A percentile compares a stretch with the other conserved stretches of the same genome.
Conservation (phyloP, 1,140 invertebrate species). For the Drosophila lacteicornis region DNA sequence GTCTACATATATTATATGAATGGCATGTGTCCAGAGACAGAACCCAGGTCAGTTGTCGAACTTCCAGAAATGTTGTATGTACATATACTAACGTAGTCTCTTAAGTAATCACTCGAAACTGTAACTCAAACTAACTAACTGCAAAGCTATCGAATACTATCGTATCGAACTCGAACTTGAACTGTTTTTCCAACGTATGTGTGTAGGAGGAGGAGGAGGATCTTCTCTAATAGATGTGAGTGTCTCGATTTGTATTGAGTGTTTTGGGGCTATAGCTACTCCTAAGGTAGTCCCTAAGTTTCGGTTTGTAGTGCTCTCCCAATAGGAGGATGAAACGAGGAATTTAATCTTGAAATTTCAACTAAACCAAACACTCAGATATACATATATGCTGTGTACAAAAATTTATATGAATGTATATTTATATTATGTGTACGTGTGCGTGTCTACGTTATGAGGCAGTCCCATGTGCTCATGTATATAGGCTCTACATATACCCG, state of each 20-base stretch:
- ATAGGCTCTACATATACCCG: slow-evolving; percentile 41
- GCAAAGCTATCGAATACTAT: slow-evolving; percentile 65
- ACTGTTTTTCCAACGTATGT: slow-evolving; percentile 55
- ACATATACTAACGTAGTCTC: slow-evolving; percentile 49
- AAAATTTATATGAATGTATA: slow-evolving; percentile 75
- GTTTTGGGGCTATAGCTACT: slow-evolving; percentile 44
- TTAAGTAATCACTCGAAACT: slow-evolving; percentile 59
- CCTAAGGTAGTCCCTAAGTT: slow-evolving; percentile 49
- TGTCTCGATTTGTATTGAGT: slow-evolving; percentile 29
- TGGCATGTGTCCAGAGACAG: slow-evolving; percentile 65
- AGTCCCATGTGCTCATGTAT: slow-evolving; percentile 48
- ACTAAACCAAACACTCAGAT: slow-evolving; percentile 56
- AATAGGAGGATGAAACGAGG: slow-evolving; percentile 44
- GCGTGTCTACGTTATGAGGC: slow-evolving; percentile 34
- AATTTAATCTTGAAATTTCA: slow-evolving; percentile 66
- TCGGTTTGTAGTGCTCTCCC: slow-evolving; percentile 20
- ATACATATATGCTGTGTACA: slow-evolving; percentile 72
- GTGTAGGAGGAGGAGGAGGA: slow-evolving; percentile 17
- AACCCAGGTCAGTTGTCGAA: slow-evolving; percentile 81
- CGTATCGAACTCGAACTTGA: slow-evolving; percentile 39
- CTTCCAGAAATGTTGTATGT: slow-evolving; percentile 74
- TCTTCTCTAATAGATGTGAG: slow-evolving; percentile 19
- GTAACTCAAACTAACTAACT: slow-evolving; percentile 79
- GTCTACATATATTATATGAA: slow-evolving; percentile 38
- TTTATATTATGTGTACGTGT: slow-evolving; percentile 39